Evolutionary conservation across 1,140 invertebrate species (phyloP).

Genomic region (Calliphora vicina): DNA sequence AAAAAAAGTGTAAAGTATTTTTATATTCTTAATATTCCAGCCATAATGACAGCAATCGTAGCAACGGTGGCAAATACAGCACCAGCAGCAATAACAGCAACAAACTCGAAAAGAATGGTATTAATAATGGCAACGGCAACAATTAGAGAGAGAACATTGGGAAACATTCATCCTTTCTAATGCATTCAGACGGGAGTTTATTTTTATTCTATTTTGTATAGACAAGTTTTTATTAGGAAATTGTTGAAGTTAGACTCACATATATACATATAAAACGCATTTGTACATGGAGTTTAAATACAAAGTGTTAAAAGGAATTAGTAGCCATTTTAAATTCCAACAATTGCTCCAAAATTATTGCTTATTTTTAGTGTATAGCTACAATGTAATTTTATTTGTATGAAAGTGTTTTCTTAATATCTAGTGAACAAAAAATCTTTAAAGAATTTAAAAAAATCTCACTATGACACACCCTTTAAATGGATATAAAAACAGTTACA

Average conservation of each 20-base stretch:
- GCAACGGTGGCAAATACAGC: background rate
- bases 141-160: background rate
- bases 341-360: no score
- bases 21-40: conserved; percentile 21
- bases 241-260: background rate
- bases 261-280: background rate
- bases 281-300: no score
- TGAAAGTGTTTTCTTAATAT: no score
- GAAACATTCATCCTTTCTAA: background rate
- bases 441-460: no score
- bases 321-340: no score
- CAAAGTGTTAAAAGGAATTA: no score
- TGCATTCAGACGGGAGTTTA: background rate
- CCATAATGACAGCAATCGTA: background rate
- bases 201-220: background rate
- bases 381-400: no score
- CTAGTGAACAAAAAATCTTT: no score
- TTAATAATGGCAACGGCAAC: background rate
- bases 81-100: background rate
- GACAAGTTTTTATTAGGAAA: background rate
- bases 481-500: background rate
- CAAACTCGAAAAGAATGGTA: background rate
- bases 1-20: conserved; percentile 29
- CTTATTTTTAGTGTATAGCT: no score
- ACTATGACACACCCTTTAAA: no score